These are phyloP conservation scores for Nothobranchius kuhntae DNA, from an alignment of 2,113 vertebrate species.

Conservation along the genomic window DNA sequence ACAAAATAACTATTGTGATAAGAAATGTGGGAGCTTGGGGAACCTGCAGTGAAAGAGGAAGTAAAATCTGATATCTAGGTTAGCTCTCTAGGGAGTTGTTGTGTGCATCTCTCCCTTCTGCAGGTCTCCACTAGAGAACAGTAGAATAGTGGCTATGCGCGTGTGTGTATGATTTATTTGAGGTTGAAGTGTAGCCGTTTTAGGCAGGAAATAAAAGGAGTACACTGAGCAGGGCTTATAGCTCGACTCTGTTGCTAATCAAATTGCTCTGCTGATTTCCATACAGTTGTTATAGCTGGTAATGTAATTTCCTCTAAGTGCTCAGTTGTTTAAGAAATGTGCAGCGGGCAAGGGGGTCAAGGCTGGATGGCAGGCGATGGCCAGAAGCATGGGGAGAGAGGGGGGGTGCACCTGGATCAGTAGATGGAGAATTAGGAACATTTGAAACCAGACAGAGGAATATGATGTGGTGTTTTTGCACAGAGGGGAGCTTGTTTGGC, in stretches of 20 bases:
- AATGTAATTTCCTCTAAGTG: conserved; percentile 83
- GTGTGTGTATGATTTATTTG: conserved; percentile 74
- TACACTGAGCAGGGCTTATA: conserved; percentile 72
- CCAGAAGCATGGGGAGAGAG: conserved; percentile 42
- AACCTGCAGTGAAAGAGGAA: conserved; percentile 47
- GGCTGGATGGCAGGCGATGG: conserved; percentile 58
- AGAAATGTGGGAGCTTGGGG: conserved; percentile 44
- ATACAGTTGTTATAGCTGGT: conserved; percentile 80
- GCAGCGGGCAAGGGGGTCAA: conserved; percentile 75
- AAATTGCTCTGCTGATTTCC: conserved; percentile 81
- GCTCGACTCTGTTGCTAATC: conserved; percentile 79
- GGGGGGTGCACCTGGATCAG: conserved; percentile 40
- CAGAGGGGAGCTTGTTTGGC: conserved; percentile 34
- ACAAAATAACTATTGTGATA: conserved; percentile 57
- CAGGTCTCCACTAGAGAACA: conserved; percentile 45
- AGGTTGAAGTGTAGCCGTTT: conserved; percentile 76
- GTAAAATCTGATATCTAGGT: conserved; percentile 73
- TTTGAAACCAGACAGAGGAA: conserved; percentile 23
- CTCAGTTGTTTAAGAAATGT: conserved; percentile 82
- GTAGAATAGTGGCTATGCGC: conserved; percentile 53
- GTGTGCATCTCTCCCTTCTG: conserved; percentile 42
- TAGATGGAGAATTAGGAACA: conserved; percentile 38
- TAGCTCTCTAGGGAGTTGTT: conserved; percentile 68
- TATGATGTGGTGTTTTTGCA: conserved; percentile 7
- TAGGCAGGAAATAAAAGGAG: conserved; percentile 76